These are phyloP conservation scores for Apotomis betuletana DNA, from an alignment of 2,888 invertebrate genomes.

Conservation along the genomic window DNA sequence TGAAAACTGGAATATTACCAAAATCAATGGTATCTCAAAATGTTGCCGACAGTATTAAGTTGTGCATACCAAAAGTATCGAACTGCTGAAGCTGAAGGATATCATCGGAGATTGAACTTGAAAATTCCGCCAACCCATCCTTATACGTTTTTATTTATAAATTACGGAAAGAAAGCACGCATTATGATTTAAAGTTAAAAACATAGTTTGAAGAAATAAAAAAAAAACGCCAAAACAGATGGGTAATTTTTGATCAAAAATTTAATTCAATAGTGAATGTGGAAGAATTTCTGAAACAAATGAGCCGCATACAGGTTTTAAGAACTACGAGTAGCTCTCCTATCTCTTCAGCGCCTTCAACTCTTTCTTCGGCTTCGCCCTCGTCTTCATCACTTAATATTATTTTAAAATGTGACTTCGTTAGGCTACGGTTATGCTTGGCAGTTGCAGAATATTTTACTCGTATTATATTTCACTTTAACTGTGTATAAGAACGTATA, in stretches of 20 bases:
- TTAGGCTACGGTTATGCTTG: no score
- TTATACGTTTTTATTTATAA: constrained; percentile 6
- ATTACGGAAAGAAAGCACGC: constrained; percentile 13
- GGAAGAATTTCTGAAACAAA: constrained; percentile 4
- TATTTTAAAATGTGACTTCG: neutral
- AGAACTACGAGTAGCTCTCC: neutral
- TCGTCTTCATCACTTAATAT: constrained; percentile 4
- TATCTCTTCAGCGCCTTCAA: neutral
- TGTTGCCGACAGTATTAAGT: constrained; percentile 8
- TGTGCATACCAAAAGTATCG: constrained; percentile 18
- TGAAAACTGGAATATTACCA: constrained; percentile 14
- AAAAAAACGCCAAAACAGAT: neutral
- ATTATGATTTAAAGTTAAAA: constrained; percentile 14
- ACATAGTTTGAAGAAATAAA: constrained; percentile 4
- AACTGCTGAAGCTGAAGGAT: constrained; percentile 19
- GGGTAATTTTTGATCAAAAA: constrained; percentile 6
- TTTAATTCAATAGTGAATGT: constrained; percentile 1
- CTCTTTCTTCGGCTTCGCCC: neutral
- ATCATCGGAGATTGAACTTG: constrained; percentile 7
- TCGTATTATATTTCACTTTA: no score
- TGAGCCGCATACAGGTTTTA: constrained; percentile 3
- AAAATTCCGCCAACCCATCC: constrained; percentile 10
- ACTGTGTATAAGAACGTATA: no score
- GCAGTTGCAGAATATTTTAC: no score
- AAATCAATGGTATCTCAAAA: constrained; percentile 23